Base-by-base conservation (phyloP, 2,113 vertebrate species). In the Irena cyanogastra region DNA sequence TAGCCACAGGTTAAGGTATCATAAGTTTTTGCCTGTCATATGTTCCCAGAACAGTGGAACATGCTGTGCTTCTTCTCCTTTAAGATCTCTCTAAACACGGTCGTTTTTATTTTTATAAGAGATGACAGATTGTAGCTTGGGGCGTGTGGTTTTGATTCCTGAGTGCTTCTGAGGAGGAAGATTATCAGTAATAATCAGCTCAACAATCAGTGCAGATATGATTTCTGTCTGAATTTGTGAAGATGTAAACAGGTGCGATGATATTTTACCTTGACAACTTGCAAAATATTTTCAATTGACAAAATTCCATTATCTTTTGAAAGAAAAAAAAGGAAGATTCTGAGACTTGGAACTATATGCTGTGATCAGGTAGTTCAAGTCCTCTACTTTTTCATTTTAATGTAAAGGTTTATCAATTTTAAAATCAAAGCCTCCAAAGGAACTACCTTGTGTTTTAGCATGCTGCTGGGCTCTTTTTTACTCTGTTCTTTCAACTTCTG, bases 71-170 rank as follows among this genome's bases (percentile, higher is more conserved):
- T 95, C 74, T 95, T 83, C 41, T 16, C 49, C 47, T 65, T 60
- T 89, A 66, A 75, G 60, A 77, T 83, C 60, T 95, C 52, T 52
- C 72, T 92, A 56, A 90, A 60, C 41, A 7, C 1, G 3, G 42
- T 85, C 35, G 21, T 89, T 76, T 61, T 87, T 83, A 53, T 54
- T 91, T 87, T 85, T 88, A 80, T 91, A 75, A 76, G 53, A 91
- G 37, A 39, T 87, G 84, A 86, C 65, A 85, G 70, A 82, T 50
- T 84, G 57, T 79, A 94, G 78, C 78, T 69, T 0, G 0, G 49
- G 78, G 45, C 93, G 72, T 94, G 37, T 89, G 81, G 16, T 83
- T 91, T 94, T 92, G 84, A 87, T 95, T 95, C 63, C 61, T 76
- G 59, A 79, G 37, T 88, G 70, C 66, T 94, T 79, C 63, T 91